phyloP scores from a whole-genome alignment of 2,797 vertebrate species.

The Hoplostethus mediterraneus region DNA sequence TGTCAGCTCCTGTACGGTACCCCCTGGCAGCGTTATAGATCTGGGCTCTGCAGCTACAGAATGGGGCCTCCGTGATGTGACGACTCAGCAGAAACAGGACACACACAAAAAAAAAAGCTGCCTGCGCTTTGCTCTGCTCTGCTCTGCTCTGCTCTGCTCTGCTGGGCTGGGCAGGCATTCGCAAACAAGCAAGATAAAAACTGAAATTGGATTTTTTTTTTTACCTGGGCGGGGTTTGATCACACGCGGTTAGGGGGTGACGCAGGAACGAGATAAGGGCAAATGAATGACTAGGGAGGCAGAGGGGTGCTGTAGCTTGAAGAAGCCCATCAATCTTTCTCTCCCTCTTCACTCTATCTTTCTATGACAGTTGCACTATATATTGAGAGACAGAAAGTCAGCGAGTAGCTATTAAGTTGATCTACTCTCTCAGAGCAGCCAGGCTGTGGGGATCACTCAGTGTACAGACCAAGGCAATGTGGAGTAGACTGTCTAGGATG shows the following conservation, averaged over 20 bases:
- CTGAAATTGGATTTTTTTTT: too few species aligned
- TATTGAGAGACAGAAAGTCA: not conserved
- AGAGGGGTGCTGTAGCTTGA: too few species aligned
- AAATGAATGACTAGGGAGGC: too few species aligned
- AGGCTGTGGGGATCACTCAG: slow-evolving; percentile 4
- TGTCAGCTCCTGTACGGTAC: slow-evolving; percentile 48
- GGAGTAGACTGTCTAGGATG: not conserved
- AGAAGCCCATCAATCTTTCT: not conserved
- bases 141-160: slow-evolving; percentile 32
- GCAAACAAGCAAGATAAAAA: not conserved
- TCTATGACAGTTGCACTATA: not conserved
- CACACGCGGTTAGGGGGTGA: too few species aligned
- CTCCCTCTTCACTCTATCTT: not conserved
- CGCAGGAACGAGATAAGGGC: too few species aligned
- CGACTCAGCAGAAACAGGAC: slow-evolving; percentile 79
- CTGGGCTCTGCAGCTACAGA: slow-evolving; percentile 74
- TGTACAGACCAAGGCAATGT: not conserved
- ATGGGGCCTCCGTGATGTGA: slow-evolving; percentile 63
- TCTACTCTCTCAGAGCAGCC: not conserved
- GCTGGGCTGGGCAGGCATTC: slow-evolving; percentile 14
- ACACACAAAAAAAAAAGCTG: slow-evolving; percentile 30
- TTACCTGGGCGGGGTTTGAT: not conserved
- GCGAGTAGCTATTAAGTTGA: slow-evolving; percentile 4
- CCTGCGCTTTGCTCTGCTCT: slow-evolving; percentile 36
- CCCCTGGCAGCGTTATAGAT: slow-evolving; percentile 56